Percentiles rank a stretch among this genome's conserved stretches.
phyloP scores from a whole-genome alignment of 2,113 vertebrate species.

The Falcunculus frontatus region DNA sequence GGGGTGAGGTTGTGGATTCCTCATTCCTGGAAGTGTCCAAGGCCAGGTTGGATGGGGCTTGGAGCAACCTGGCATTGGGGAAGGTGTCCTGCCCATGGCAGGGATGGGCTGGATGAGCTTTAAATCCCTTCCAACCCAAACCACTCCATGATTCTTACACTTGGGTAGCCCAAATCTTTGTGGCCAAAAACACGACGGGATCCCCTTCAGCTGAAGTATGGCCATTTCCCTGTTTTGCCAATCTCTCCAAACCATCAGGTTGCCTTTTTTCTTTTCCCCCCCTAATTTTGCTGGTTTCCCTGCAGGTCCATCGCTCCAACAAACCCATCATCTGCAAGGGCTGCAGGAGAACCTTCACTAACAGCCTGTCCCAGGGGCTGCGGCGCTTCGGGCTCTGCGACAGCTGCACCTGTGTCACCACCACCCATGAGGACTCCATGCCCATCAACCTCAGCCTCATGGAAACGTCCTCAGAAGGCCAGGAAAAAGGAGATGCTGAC shows the following conservation, averaged over 20 bases:
- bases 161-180: not conserved
- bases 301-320: slow-evolving; percentile 91
- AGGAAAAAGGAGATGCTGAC: slow-evolving; percentile 78
- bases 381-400: slow-evolving; percentile 90
- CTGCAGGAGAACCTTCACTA: slow-evolving; percentile 88
- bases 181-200: accelerated
- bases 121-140: not conserved
- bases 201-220: accelerated
- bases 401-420: slow-evolving; percentile 91
- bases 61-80: not conserved
- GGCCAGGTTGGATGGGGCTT: not conserved
- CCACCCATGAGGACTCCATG: slow-evolving; percentile 78
- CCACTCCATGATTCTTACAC: not conserved
- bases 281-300: not conserved
- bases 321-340: slow-evolving; percentile 94
- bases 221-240: not conserved
- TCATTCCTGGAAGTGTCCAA: not conserved
- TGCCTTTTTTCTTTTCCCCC: not conserved
- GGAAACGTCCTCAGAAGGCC: slow-evolving; percentile 73
- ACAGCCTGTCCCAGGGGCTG: slow-evolving; percentile 83
- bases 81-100: not conserved
- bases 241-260: not conserved
- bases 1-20: not conserved
- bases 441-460: slow-evolving; percentile 78
- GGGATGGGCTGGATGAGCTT: not conserved